Conservation (phyloP, 2,113 vertebrate genomes). For the Oreamnos americanus region DNA sequence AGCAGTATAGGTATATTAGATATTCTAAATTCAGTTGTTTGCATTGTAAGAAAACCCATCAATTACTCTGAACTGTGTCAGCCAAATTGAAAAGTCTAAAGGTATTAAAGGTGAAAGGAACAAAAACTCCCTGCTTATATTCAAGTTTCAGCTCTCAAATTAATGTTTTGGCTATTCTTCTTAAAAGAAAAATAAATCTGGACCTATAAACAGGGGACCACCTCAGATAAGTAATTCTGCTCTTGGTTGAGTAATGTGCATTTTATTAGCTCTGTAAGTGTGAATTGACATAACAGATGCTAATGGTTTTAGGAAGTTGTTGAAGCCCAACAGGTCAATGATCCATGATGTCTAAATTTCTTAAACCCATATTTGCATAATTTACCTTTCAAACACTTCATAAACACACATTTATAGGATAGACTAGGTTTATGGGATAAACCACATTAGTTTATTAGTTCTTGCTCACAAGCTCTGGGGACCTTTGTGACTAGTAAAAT, state of each 20-base stretch:
- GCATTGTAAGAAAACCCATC: conserved; percentile 33
- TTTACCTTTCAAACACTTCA: conserved; percentile 47
- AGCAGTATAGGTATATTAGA: neutral
- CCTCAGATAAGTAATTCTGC: neutral
- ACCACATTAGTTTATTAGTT: conserved; percentile 25
- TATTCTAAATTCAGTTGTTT: conserved; percentile 44
- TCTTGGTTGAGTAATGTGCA: conserved; percentile 35
- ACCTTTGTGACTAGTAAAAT: neutral
- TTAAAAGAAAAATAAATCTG: conserved; percentile 36
- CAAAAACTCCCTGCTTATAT: neutral
- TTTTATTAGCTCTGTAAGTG: conserved; percentile 60
- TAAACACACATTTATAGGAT: neutral
- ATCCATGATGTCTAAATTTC: conserved; percentile 36
- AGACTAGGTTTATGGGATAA: conserved; percentile 13
- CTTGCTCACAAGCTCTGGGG: neutral
- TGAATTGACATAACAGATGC: conserved; percentile 33
- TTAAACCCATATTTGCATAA: conserved; percentile 11
- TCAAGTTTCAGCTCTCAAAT: conserved; percentile 25
- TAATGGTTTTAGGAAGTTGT: conserved; percentile 40
- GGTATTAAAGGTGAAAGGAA: conserved; percentile 26
- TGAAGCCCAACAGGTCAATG: neutral
- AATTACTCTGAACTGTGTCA: conserved; percentile 42
- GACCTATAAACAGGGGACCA: neutral
- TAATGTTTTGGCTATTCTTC: neutral
- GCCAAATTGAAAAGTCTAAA: conserved; percentile 17